Conservation (phyloP, 2,888 invertebrate species). For the Lasioglossum zephyrum region DNA sequence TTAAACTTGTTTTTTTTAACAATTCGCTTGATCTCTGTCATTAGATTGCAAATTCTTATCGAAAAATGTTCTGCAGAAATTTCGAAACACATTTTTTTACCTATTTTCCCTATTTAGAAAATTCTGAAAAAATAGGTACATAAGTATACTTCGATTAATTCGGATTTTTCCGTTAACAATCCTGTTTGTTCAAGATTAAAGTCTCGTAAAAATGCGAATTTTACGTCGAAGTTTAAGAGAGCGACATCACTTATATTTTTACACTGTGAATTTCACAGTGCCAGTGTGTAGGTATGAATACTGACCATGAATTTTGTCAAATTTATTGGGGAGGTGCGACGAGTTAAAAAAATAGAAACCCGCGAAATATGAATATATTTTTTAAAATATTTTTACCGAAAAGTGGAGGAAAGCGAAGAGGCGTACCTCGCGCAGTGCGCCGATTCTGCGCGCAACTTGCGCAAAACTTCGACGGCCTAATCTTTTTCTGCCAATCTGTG, state of each 20-base stretch:
- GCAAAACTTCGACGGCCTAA: neutral
- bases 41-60: too few species aligned
- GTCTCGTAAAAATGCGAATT: neutral
- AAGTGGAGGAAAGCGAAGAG: neutral
- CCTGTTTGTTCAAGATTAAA: too few species aligned
- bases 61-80: too few species aligned
- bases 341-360: neutral
- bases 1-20: neutral
- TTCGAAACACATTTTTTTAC: too few species aligned
- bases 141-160: neutral
- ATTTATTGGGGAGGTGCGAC: neutral
- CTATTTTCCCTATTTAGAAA: neutral
- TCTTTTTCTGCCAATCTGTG: conserved; percentile 21
- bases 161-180: neutral
- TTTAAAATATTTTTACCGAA: too few species aligned
- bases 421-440: neutral
- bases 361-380: neutral
- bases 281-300: neutral
- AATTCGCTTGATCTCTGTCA: too few species aligned
- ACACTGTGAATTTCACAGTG: neutral
- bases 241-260: neutral
- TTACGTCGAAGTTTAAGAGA: neutral
- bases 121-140: neutral
- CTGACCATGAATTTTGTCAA: neutral
- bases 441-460: neutral